Conservation (phyloP, 2,113 vertebrate species). For the Psilopsiagon aurifrons region DNA sequence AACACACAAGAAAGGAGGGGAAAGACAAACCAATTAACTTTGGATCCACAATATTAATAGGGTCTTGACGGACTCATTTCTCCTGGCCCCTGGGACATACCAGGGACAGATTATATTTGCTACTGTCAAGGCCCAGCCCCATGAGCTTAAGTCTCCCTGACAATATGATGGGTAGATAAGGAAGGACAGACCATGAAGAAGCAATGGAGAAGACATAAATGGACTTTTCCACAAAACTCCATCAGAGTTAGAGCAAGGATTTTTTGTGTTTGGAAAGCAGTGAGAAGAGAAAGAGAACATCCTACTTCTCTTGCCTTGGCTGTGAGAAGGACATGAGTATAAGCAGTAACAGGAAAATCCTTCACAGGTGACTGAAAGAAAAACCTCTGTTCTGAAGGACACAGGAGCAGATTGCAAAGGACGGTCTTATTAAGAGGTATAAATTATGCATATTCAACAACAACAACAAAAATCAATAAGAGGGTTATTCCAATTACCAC, state of each 20-base stretch:
- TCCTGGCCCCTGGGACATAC: not conserved
- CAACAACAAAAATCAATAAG: conserved; percentile 24
- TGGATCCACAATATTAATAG: not conserved
- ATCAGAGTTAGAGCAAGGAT: not conserved
- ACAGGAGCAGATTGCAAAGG: not conserved
- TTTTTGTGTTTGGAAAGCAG: not conserved
- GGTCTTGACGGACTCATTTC: not conserved
- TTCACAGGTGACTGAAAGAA: not conserved
- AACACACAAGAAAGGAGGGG: not conserved
- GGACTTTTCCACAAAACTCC: not conserved
- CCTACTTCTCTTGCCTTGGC: not conserved
- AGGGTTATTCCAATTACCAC: conserved; percentile 18
- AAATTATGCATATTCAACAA: conserved; percentile 45
- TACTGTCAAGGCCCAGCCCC: not conserved
- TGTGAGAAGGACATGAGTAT: not conserved
- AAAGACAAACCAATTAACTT: not conserved
- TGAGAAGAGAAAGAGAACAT: not conserved
- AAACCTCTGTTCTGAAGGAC: not conserved
- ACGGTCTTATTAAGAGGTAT: conserved; percentile 48
- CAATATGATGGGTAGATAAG: rapidly evolving
- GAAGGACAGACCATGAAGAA: not conserved
- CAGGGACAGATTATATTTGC: not conserved
- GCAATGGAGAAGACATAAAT: not conserved
- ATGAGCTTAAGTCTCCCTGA: not conserved
- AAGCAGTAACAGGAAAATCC: not conserved